A percentile compares a stretch with the other conserved stretches of the same genome.
Conservation (phyloP, 2,888 invertebrate species). For the Melolontha melolontha region DNA sequence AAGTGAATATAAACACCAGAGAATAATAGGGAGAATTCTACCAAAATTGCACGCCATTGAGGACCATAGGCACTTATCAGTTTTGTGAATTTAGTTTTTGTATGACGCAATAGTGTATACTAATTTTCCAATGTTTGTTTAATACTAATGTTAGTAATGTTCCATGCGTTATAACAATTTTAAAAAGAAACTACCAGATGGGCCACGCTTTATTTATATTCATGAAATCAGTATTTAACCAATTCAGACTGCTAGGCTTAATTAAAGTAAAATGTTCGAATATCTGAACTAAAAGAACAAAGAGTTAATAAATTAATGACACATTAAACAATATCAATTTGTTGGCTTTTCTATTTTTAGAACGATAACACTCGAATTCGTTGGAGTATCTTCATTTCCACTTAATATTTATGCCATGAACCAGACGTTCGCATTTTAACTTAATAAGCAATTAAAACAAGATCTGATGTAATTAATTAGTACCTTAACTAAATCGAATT, state of each 20-base stretch:
- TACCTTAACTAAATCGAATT: not conserved
- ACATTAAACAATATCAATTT: conserved; percentile 31
- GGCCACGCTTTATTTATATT: not conserved
- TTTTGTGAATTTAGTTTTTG: too few relatives aligned
- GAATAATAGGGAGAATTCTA: too few relatives aligned
- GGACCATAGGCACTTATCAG: too few relatives aligned
- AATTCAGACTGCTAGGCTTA: conserved; percentile 1
- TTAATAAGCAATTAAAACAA: conserved; percentile 20
- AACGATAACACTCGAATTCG: conserved; percentile 12
- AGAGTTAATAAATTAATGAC: conserved; percentile 26
- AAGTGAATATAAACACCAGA: too few relatives aligned
- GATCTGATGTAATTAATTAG: conserved; percentile 16
- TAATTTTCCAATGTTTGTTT: too few relatives aligned
- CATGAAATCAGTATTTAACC: not conserved
- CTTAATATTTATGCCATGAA: conserved; percentile 8
- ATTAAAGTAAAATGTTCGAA: conserved; percentile 17
- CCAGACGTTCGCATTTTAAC: conserved; percentile 15
- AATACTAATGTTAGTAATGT: too few relatives aligned
- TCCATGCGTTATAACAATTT: too few relatives aligned
- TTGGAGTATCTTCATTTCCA: conserved; percentile 19
- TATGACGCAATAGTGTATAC: too few relatives aligned
- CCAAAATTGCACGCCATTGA: too few relatives aligned
- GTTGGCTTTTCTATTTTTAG: conserved; percentile 34
- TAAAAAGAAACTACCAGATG: too few relatives aligned
- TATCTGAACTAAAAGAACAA: conserved; percentile 21